These are phyloP conservation scores for Anneissia japonica DNA, from an alignment of 35 echinoderm and acorn worm genomes.

Conservation along the genomic window DNA sequence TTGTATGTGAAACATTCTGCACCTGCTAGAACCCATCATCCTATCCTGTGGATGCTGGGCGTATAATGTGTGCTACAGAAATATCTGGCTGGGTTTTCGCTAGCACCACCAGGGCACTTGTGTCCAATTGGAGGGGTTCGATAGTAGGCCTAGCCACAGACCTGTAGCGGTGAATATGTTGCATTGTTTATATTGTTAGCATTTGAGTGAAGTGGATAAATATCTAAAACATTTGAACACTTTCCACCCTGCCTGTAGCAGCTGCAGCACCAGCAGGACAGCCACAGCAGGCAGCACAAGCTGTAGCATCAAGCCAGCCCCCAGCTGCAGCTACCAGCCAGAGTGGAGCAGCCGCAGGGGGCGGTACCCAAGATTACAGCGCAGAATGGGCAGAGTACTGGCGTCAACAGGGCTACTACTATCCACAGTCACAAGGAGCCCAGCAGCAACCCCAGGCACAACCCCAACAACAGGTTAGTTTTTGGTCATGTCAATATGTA, in stretches of 20 bases:
- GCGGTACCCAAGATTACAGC: conserved; percentile 7
- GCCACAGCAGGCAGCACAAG: background rate
- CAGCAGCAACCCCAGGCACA: conserved; percentile 11
- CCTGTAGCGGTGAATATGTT: no score
- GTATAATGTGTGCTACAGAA: conserved; percentile 50
- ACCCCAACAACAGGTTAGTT: conserved; percentile 14
- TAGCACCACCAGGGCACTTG: conserved; percentile 16
- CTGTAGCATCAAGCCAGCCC: background rate
- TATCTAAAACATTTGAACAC: no score
- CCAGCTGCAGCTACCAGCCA: background rate
- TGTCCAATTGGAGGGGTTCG: conserved; percentile 22
- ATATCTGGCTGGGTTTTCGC: conserved; percentile 7
- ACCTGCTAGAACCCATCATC: conserved; percentile 55
- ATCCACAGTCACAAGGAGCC: background rate
- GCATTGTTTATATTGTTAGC: no score
- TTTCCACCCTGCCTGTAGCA: background rate
- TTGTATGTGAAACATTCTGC: background rate
- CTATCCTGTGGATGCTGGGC: conserved; percentile 35
- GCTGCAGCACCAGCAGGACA: background rate
- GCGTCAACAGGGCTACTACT: background rate
- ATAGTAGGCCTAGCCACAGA: conserved; percentile 37
- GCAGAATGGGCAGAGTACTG: conserved; percentile 7
- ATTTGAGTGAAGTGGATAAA: no score
- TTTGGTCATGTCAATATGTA: background rate
- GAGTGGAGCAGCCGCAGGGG: background rate